Evolutionary conservation across 2,797 vertebrate species (phyloP).

Genomic region (Sebastes diploproa): DNA sequence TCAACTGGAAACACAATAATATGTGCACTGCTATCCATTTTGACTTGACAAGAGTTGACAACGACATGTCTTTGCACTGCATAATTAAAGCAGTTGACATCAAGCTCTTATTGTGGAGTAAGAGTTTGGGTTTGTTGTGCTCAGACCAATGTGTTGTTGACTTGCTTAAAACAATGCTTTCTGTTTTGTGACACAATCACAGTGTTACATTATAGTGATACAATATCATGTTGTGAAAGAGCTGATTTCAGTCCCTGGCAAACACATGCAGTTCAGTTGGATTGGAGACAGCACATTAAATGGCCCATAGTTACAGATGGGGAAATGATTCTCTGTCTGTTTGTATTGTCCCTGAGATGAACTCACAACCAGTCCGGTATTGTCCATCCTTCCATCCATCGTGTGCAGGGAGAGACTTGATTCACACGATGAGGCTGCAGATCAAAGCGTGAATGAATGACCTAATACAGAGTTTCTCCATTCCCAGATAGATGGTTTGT

Average conservation of each 20-base stretch:
- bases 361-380: not conserved
- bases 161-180: not conserved
- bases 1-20: not conserved
- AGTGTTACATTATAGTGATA: not conserved
- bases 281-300: not conserved
- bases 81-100: not conserved
- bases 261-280: not conserved
- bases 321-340: not conserved
- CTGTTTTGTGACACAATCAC: not conserved
- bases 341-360: not conserved
- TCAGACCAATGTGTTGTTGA: not conserved
- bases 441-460: not conserved
- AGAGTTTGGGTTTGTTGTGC: not conserved
- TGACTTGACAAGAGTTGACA: not conserved
- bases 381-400: not conserved
- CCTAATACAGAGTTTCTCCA: not conserved
- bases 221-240: not conserved
- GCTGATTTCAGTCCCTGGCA: not conserved
- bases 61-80: not conserved
- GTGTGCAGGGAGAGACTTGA: not conserved
- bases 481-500: slow-evolving; percentile 2
- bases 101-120: not conserved
- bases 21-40: not conserved
- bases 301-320: not conserved
- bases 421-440: not conserved